Conservation (phyloP, 2,797 vertebrate genomes). For the Eremophila alpestris region DNA sequence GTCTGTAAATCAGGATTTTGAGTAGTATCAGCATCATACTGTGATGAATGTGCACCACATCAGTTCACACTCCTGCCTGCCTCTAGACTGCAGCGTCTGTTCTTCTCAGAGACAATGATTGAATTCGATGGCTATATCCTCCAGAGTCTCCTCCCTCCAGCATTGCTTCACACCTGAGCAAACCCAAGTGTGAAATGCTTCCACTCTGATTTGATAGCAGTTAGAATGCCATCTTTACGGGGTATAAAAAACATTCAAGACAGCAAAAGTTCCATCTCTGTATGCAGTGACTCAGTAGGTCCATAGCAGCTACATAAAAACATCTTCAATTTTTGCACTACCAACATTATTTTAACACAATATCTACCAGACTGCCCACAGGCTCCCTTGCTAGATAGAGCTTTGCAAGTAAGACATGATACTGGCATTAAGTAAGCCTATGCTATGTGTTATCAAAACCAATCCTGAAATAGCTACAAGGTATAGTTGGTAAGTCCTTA, state of each 20-base stretch:
- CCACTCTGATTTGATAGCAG: background rate
- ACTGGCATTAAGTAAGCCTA: background rate
- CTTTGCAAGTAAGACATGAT: background rate
- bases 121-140: conserved; percentile 53
- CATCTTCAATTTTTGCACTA: background rate
- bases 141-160: conserved; percentile 48
- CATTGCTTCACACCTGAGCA: conserved; percentile 60
- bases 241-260: background rate
- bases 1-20: conserved; percentile 4
- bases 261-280: background rate
- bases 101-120: conserved; percentile 52
- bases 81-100: conserved; percentile 3
- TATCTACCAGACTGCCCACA: background rate
- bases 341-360: background rate
- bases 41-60: background rate
- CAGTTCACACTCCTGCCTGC: conserved; percentile 25
- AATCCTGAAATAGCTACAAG: background rate
- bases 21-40: background rate
- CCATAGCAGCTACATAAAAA: background rate
- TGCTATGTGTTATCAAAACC: background rate
- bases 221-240: background rate
- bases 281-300: background rate
- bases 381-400: background rate
- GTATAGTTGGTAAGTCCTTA: background rate
- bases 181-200: conserved; percentile 41